Percentiles rank a stretch among this genome's conserved stretches.
These are phyloP conservation scores for Parthenolecanium corni DNA, from an alignment of 2,888 invertebrate species.

Conservation along the genomic window DNA sequence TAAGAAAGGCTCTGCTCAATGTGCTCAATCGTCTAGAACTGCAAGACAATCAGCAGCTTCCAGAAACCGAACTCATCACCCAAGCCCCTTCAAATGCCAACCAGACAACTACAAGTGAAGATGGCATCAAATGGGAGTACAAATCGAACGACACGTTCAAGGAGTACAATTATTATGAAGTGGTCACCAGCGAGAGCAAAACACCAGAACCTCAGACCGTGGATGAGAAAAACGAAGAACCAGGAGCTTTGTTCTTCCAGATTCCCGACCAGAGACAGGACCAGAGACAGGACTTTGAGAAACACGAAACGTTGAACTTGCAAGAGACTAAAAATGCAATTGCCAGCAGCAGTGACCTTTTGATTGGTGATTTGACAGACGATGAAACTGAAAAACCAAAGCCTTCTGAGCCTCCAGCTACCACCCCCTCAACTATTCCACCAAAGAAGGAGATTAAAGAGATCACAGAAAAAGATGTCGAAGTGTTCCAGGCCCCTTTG, in stretches of 20 bases:
- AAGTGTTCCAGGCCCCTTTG: slow-evolving; percentile 68
- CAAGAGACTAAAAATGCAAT: slow-evolving; percentile 12
- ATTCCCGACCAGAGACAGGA: background rate
- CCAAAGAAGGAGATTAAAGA: too few species aligned
- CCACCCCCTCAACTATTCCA: background rate
- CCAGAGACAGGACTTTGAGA: background rate
- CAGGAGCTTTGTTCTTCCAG: slow-evolving; percentile 19
- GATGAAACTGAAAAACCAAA: slow-evolving; percentile 8
- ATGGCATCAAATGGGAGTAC: slow-evolving; percentile 18
- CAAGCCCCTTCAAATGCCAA: too few species aligned
- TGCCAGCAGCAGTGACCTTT: background rate
- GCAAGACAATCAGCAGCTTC: slow-evolving; percentile 39
- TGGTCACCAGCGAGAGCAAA: background rate
- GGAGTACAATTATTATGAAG: slow-evolving; percentile 16
- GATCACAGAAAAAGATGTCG: slow-evolving; percentile 45
- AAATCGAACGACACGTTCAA: slow-evolving; percentile 9
- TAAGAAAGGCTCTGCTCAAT: slow-evolving; percentile 61
- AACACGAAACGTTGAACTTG: slow-evolving; percentile 3
- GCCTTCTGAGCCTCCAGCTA: background rate
- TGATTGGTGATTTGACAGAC: slow-evolving; percentile 1
- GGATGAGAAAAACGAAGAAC: slow-evolving; percentile 11
- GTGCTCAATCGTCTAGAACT: slow-evolving; percentile 65
- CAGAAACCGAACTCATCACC: background rate
- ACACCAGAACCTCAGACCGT: background rate
- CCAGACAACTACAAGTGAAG: background rate